A percentile compares a stretch with the other conserved stretches of the same genome.
phyloP scores from a whole-genome alignment of 64 coral and sea anemone genomes.

The Actinia equina region DNA sequence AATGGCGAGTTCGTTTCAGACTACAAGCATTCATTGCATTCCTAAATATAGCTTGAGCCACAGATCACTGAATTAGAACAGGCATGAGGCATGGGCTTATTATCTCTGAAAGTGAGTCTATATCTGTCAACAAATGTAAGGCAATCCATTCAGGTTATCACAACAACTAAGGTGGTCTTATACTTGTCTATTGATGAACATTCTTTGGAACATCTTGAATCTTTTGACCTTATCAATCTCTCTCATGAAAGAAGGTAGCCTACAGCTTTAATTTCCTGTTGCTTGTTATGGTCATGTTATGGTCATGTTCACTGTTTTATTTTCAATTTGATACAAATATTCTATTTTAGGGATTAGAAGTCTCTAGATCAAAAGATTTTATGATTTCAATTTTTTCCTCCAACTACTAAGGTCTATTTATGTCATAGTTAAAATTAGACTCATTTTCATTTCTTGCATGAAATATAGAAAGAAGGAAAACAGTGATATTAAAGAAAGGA shows the following conservation, averaged over 20 bases:
- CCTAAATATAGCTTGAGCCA: no score
- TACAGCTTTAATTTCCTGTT: conserved; percentile 9
- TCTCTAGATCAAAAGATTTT: background rate
- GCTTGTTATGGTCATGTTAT: background rate
- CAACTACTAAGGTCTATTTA: no score
- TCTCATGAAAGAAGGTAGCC: background rate
- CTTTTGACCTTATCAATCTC: conserved; percentile 9
- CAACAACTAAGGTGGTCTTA: conserved; percentile 10
- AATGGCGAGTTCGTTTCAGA: background rate
- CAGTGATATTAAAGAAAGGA: no score
- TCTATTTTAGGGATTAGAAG: background rate
- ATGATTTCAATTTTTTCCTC: no score
- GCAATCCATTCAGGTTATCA: conserved; percentile 18
- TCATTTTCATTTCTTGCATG: no score
- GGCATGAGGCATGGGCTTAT: conserved; percentile 5
- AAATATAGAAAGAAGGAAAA: no score
- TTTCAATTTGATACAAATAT: background rate
- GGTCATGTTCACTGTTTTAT: background rate
- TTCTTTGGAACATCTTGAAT: conserved; percentile 21
- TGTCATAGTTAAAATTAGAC: no score
- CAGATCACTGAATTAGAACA: background rate
- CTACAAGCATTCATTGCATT: background rate
- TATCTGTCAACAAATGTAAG: conserved; percentile 26
- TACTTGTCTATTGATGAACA: background rate
- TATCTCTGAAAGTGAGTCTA: background rate